Base-by-base conservation (phyloP, 1,140 invertebrate genomes). In the Triops cancriformis region DNA sequence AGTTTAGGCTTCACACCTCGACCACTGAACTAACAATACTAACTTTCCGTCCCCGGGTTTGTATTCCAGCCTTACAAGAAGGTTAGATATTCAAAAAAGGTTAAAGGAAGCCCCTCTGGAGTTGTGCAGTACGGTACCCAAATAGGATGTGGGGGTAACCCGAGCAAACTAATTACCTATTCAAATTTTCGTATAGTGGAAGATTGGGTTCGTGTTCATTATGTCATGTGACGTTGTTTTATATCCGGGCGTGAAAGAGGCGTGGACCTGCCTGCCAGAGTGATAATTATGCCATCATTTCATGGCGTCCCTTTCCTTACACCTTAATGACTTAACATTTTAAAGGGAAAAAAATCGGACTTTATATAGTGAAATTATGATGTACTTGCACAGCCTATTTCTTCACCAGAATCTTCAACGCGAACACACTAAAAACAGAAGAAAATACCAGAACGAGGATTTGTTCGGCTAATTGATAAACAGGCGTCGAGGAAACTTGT, bases 211-310 rank as follows among this genome's bases (percentile, higher is more conserved):
- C 51, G 51, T 18, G 51, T 64, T 23, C 51, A 64, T 64, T 64
- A 64, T 64, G 14, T 23, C 14, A 64, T 64, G 51, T 64, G 51
- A 64, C 51, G 51, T 64, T 64, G 51, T 64, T 64, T 64, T 64
- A 64, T 64, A 23, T 64, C 51, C 51, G 23, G 51, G 51, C 51
- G 51, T 64, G 51, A 64, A 64, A 64, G 51, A 64, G 51, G 51
- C 51, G 51, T 64, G 51, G n/a, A 6, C n/a, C 23, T 14, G 51
- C 3, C 14, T 64, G 51, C 6, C 51, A 64, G n/a, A 64, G 23
- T 64, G 51, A 64, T 64, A 64, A 64, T 64, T 64, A 64, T 64
- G 14, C 51, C 51, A 23, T 64, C 51, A 23, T 64, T 64, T 23
- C 10, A 23, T 64, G 51, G 9, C 51, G n/a, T 64, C 51, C 0